A percentile compares a stretch with the other conserved stretches of the same genome.
phyloP scores from a whole-genome alignment of 2,888 invertebrate species.

The Dicyrtoma fusca region DNA sequence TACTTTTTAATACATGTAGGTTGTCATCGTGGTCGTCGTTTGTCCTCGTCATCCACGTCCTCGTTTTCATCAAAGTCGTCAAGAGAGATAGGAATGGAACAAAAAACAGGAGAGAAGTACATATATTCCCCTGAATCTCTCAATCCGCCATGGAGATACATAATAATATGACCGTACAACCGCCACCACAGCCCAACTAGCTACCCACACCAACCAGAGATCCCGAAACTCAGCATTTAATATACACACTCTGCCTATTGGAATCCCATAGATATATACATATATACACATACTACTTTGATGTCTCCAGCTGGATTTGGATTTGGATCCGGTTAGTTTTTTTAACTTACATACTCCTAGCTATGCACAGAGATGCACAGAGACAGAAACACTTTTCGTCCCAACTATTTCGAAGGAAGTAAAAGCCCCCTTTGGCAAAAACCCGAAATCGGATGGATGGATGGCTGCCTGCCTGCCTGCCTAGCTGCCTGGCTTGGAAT shows the following conservation, averaged over 20 bases:
- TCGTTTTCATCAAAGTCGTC: conserved; percentile 10
- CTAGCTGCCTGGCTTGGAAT: conserved; percentile 17
- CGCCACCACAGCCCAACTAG: too few relatives aligned
- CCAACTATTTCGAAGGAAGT: conserved; percentile 1
- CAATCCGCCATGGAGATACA: too few relatives aligned
- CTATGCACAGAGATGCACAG: background rate
- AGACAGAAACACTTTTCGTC: too few relatives aligned
- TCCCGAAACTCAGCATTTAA: background rate
- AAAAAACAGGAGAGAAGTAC: conserved; percentile 1
- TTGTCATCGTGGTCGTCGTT: conserved; percentile 25
- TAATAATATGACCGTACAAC: too few relatives aligned
- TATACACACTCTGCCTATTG: background rate
- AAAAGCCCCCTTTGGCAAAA: conserved; percentile 24
- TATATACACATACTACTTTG: too few relatives aligned
- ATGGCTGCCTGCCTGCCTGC: background rate
- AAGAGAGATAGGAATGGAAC: conserved; percentile 7
- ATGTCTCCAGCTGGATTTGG: background rate
- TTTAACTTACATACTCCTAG: too few relatives aligned
- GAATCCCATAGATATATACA: background rate
- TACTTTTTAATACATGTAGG: conserved; percentile 32
- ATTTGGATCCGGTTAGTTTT: background rate
- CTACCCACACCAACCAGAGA: background rate
- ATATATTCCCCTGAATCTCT: too few relatives aligned
- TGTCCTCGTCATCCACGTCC: conserved; percentile 18
- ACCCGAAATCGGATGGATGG: conserved; percentile 12